Conservation (phyloP, 2,888 invertebrate species). For the Plebejus anna region DNA sequence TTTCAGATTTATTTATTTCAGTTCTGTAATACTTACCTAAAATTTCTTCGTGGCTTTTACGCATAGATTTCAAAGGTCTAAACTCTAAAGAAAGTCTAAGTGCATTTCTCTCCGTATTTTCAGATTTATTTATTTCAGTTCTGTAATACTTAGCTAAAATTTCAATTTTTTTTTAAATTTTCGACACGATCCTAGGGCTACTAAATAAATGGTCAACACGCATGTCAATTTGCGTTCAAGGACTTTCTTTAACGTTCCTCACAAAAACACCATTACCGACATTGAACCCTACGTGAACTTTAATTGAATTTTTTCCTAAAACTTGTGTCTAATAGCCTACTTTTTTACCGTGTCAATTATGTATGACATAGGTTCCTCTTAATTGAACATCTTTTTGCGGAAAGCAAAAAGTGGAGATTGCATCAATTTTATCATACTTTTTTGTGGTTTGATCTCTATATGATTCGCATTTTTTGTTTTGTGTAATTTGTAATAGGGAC, state of each 20-base stretch:
- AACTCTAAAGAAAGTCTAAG: too few species aligned
- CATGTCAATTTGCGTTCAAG: constrained; percentile 10
- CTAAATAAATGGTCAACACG: neutral
- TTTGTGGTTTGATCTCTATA: constrained; percentile 6
- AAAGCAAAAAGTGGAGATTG: constrained; percentile 17
- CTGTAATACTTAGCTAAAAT: too few species aligned
- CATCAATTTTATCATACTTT: constrained; percentile 17
- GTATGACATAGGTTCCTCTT: constrained; percentile 19
- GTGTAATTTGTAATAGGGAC: neutral
- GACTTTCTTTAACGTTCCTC: neutral
- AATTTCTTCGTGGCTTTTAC: neutral
- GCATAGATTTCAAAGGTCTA: neutral
- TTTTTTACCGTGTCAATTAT: constrained; percentile 22
- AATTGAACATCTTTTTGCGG: constrained; percentile 9
- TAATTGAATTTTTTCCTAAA: constrained; percentile 22
- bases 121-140: too few species aligned
- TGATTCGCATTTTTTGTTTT: neutral
- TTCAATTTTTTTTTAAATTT: too few species aligned
- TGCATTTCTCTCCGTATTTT: too few species aligned
- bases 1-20: too few species aligned
- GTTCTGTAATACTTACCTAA: too few species aligned
- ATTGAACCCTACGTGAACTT: constrained; percentile 24
- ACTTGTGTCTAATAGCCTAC: neutral
- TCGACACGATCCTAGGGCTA: neutral
- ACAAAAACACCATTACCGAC: neutral